phyloP scores from a whole-genome alignment of 2,797 vertebrate species.

The Sorex maritimensis region DNA sequence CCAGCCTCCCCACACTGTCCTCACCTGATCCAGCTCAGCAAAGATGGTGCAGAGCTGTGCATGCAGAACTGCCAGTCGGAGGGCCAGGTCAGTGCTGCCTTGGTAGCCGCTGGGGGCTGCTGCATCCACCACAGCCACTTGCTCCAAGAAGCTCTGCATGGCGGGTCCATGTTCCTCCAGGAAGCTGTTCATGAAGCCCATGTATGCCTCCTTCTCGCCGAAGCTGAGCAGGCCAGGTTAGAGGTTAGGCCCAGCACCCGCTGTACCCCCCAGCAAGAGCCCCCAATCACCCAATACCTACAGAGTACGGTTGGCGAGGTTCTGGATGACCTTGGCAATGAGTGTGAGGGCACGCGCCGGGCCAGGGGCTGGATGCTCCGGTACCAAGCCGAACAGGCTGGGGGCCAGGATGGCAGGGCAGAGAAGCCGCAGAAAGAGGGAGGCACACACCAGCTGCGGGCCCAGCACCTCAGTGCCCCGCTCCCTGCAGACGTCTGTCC shows the following conservation, averaged over 20 bases:
- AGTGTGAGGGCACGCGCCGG: slow-evolving; percentile 95
- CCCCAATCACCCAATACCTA: slow-evolving; percentile 82
- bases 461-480: slow-evolving; percentile 92
- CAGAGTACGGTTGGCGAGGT: slow-evolving; percentile 96
- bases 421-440: slow-evolving; percentile 97
- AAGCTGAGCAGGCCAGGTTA: slow-evolving; percentile 91
- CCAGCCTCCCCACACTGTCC: not conserved
- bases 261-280: not conserved
- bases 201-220: slow-evolving; percentile 98
- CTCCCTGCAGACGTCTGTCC: slow-evolving; percentile 93
- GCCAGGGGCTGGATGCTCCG: slow-evolving; percentile 94
- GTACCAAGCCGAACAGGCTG: slow-evolving; percentile 96
- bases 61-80: slow-evolving; percentile 96
- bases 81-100: slow-evolving; percentile 95
- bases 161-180: slow-evolving; percentile 94
- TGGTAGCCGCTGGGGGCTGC: slow-evolving; percentile 93
- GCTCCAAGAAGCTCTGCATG: slow-evolving; percentile 94
- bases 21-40: slow-evolving; percentile 93
- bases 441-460: slow-evolving; percentile 96
- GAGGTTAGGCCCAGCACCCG: not conserved
- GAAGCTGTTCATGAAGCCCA: slow-evolving; percentile 98
- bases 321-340: slow-evolving; percentile 98
- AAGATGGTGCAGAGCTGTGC: slow-evolving; percentile 96
- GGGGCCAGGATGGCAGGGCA: slow-evolving; percentile 97
- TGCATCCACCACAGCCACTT: slow-evolving; percentile 92